Base-by-base conservation (phyloP, 2,113 vertebrate species). In the Channa argus region DNA sequence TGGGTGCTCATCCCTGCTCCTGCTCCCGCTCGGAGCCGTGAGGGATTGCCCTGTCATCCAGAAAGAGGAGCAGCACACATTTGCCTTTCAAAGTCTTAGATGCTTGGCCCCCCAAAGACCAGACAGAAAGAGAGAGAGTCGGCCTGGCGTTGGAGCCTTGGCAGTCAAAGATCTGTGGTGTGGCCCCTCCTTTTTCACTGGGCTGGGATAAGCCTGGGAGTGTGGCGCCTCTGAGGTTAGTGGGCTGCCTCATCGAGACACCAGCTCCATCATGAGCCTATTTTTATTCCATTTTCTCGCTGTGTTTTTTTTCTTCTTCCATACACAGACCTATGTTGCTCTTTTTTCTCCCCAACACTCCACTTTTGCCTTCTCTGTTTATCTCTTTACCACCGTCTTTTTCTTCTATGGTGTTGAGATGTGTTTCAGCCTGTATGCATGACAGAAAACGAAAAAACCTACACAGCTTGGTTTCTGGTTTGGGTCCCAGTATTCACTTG, bases 221-320 rank as follows among this genome's bases (percentile, higher is more conserved):
- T 86, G 91, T 92, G 94, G 94, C 93, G 92, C 93, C 93, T 91
- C 82, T 91, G 92, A 94, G 93, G 92, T 94, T 93, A 92, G 92
- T 63, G 77, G 91, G 91, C 88, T 91, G 88, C 92, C 92, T 93
- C 88, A 90, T 83, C 68, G 84, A 93, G 91, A 94, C 93, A 91
- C 93, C 89, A 91, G 90, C 90, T 93, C 90, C 86, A 92, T 92
- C 91, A 92, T 89, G 87, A 77, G 75, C 77, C 92, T 94, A 94
- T 94, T 94, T 94, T 93, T 93, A 91, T 88, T 87, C 80, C 68
- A 86, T 86, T 88, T 91, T 88, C 73, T 79, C 44, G 58, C 70
- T 78, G 65, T 77, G 80, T 59, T 66, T 81, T 85, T 80, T 67
- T 66, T 55, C 78, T 72, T 55, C 75, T 60, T 63, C 63, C 53